Percentiles rank a stretch among this genome's conserved stretches.
These are phyloP conservation scores for Lytechinus variegatus DNA, from an alignment of 35 echinoderm and acorn worm species.

Conservation along the genomic window DNA sequence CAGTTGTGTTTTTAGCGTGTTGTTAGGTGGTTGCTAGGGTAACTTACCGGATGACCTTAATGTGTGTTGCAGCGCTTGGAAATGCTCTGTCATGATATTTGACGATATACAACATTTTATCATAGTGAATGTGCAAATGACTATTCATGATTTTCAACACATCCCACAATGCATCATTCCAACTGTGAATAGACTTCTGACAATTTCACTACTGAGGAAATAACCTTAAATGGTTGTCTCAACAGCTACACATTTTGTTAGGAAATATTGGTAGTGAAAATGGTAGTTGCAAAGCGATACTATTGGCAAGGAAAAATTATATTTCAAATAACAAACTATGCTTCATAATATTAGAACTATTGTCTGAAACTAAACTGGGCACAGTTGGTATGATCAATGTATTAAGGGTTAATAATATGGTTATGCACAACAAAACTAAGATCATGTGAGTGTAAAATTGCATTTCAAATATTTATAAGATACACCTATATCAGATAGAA, in stretches of 20 bases:
- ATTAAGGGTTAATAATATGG: background rate
- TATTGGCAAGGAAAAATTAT: too few species aligned
- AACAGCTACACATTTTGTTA: too few species aligned
- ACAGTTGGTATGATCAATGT: background rate
- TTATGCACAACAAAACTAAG: background rate
- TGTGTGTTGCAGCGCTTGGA: background rate
- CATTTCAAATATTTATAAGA: background rate
- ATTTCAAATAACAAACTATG: too few species aligned
- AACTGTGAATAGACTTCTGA: background rate
- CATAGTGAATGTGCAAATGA: background rate
- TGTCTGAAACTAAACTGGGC: background rate
- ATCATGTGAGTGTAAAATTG: background rate
- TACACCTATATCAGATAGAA: background rate
- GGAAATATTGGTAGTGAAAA: too few species aligned
- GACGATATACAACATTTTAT: background rate
- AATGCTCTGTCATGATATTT: constrained; percentile 12
- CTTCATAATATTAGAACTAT: background rate
- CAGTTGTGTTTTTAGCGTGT: background rate
- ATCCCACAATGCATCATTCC: background rate
- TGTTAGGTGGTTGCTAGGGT: background rate
- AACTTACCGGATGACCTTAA: background rate
- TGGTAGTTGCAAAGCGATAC: too few species aligned
- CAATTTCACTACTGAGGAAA: background rate
- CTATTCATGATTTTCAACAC: background rate
- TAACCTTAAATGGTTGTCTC: too few species aligned